Percentiles rank a stretch among this genome's conserved stretches.
These are phyloP conservation scores for Coenobita brevimanus DNA, from an alignment of 1,140 invertebrate genomes.

Conservation along the genomic window DNA sequence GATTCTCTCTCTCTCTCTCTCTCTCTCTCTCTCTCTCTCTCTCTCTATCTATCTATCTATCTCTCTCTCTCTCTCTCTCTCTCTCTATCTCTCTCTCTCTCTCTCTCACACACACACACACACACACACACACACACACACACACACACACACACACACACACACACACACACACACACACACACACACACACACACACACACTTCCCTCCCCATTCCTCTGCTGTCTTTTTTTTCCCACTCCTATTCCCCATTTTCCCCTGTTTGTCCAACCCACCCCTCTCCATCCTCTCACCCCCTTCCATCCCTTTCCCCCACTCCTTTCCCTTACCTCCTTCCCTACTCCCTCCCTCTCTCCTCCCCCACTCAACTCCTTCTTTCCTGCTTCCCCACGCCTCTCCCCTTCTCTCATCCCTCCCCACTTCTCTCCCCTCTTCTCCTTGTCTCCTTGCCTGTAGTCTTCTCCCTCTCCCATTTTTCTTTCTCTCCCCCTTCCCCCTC, in stretches of 20 bases:
- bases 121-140: constrained; percentile 20
- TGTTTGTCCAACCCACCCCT: neutral
- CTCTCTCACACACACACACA: neutral
- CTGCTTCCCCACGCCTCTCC: neutral
- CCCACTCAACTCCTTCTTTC: neutral
- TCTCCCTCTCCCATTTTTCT: neutral
- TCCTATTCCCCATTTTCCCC: neutral
- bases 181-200: constrained; percentile 32
- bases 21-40: too few relatives aligned
- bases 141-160: constrained; percentile 24
- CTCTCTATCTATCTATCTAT: too few relatives aligned
- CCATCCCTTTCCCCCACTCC: neutral
- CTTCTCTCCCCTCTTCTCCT: neutral
- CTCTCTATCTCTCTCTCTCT: too few relatives aligned
- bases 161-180: constrained; percentile 20
- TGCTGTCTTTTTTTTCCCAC: neutral
- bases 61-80: too few relatives aligned
- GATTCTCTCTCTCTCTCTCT: too few relatives aligned
- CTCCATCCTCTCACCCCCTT: neutral
- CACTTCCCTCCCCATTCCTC: neutral
- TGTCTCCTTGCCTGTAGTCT: neutral
- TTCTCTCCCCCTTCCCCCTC: neutral
- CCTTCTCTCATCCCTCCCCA: neutral
- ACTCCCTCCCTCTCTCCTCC: neutral
- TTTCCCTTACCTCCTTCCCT: neutral